Conservation (phyloP, 2,113 vertebrate genomes). For the Dipodomys ordii region DNA sequence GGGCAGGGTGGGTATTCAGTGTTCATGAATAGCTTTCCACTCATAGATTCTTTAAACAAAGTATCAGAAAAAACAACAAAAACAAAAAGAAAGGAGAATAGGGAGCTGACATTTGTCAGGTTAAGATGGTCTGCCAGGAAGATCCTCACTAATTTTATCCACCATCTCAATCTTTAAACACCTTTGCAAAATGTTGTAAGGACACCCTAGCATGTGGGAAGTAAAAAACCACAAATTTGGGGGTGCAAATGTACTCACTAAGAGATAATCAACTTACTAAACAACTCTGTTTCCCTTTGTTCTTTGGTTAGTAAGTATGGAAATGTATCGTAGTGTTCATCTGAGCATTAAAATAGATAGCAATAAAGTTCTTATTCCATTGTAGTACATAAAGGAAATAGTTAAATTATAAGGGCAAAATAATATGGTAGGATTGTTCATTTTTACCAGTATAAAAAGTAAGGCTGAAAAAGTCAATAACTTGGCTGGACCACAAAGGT, state of each 20-base stretch:
- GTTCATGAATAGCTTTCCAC: constrained; percentile 45
- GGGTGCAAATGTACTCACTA: neutral
- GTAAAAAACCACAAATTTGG: neutral
- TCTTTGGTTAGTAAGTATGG: neutral
- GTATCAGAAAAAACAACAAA: neutral
- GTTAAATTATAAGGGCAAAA: neutral
- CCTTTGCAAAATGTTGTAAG: neutral
- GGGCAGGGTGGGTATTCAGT: constrained; percentile 12
- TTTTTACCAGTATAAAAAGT: neutral
- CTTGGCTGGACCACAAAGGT: neutral
- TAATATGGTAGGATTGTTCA: neutral
- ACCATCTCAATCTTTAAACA: neutral
- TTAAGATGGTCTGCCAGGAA: constrained; percentile 10
- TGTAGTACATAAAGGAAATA: neutral
- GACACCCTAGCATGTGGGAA: too few species aligned
- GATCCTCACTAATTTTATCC: constrained; percentile 6
- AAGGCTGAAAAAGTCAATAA: neutral
- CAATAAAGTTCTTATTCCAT: neutral
- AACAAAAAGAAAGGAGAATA: neutral
- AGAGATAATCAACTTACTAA: constrained; percentile 7
- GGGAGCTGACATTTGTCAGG: neutral
- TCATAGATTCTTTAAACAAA: constrained; percentile 30
- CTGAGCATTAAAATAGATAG: neutral
- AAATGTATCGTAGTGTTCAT: neutral
- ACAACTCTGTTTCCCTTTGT: neutral